Evolutionary conservation across 2,113 vertebrate species (phyloP), one percentile per base, ranked within the genome.

Genomic region (Aplodontia rufa): DNA sequence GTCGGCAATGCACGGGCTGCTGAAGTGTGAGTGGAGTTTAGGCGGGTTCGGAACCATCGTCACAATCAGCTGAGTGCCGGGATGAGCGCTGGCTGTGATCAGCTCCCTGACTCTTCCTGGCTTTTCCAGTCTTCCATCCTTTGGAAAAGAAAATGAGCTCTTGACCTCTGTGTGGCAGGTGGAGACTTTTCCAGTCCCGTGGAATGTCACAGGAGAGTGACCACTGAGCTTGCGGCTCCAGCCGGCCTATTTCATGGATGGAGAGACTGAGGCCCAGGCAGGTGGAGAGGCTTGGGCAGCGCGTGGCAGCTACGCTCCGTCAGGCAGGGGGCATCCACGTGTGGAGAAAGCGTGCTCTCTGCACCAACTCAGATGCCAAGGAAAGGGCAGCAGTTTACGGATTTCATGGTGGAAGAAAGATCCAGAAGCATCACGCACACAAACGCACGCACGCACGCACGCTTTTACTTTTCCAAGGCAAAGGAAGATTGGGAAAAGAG

Each of bases 401-500:
- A 47, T 45, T 49, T 89, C 6, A 0, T 13, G 28, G 42, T 32
- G 8, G 24, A 60, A 82, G 49, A n/a, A 19, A 81, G n/a, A 42
- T n/a, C 30, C 30, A 30, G 26, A 17, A 1, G 4, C 32, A 17
- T 32, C 17, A 1, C 0, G 6, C 0, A 1, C 12, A 24, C 3
- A 5, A 1, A 12, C 5, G 28, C 22, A 35, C 11, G 0, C 5
- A 0, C 19, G 13, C 40, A 84, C 10, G 0, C 11, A 28, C 45
- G 45, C 26, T 30, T 58, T 80, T 76, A 26, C 22, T 88, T 92
- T 91, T 72, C 47, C 71, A 86, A 78, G 87, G 9, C 40, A 79
- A 79, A 84, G 58, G 76, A 47, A 83, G 79, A 17, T n/a, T 47
- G 37, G 75, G 49, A 49, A 53, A 80, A 90, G 55, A 87, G 64